Conservation (phyloP, 2,113 vertebrate species). For the Haemorhous mexicanus region DNA sequence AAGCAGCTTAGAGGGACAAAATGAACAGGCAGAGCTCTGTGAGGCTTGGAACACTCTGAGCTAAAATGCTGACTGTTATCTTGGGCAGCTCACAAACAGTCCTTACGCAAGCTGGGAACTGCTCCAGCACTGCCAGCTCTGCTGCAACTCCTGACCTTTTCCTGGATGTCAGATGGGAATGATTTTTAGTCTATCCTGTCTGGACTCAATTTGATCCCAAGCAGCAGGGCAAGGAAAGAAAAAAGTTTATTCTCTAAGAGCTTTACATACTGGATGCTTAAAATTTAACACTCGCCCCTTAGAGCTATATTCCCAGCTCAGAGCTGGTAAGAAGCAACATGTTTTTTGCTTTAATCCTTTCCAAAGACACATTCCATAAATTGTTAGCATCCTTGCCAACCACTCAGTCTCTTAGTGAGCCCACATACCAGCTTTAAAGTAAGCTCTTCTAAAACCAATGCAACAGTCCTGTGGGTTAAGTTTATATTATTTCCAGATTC, state of each 20-base stretch:
- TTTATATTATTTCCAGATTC: slow-evolving; percentile 80
- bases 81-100: slow-evolving; percentile 12
- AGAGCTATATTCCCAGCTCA: slow-evolving; percentile 55
- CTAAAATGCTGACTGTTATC: not conserved
- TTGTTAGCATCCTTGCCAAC: slow-evolving; percentile 75
- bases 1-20: not conserved
- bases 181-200: slow-evolving; percentile 57
- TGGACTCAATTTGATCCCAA: slow-evolving; percentile 67
- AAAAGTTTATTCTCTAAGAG: slow-evolving; percentile 41
- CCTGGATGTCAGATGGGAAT: slow-evolving; percentile 66
- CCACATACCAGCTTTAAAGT: slow-evolving; percentile 80
- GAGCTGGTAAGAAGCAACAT: slow-evolving; percentile 70
- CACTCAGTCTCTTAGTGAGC: slow-evolving; percentile 60
- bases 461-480: slow-evolving; percentile 71
- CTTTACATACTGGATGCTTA: slow-evolving; percentile 17
- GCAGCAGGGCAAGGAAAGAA: slow-evolving; percentile 40
- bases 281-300: slow-evolving; percentile 45
- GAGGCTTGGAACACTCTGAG: not conserved
- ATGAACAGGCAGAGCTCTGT: not conserved
- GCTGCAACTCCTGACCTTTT: slow-evolving; percentile 42
- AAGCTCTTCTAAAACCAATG: slow-evolving; percentile 71
- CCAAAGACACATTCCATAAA: slow-evolving; percentile 80
- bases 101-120: slow-evolving; percentile 31
- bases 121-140: slow-evolving; percentile 25
- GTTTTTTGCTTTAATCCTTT: slow-evolving; percentile 74